Percentiles rank a stretch among this genome's conserved stretches.
phyloP scores from a whole-genome alignment of 2,113 vertebrate genomes.

The Gorsachius goisagi region DNA sequence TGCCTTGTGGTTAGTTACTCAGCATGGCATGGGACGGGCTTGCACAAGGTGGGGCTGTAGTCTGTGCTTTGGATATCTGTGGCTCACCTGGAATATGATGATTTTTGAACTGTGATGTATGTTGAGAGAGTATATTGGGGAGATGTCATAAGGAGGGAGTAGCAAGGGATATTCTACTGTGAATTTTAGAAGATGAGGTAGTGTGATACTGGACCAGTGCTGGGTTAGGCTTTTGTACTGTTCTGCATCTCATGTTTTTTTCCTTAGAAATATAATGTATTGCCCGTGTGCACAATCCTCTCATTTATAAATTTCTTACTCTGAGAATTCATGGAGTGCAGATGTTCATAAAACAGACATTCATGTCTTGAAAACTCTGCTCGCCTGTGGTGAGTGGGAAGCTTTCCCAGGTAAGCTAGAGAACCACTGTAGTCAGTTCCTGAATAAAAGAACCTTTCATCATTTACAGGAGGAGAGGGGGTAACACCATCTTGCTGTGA shows the following conservation, averaged over 20 bases:
- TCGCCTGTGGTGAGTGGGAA: slow-evolving; percentile 24
- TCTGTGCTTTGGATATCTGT: not conserved
- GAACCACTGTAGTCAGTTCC: not conserved
- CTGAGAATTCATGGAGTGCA: not conserved
- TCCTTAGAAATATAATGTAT: not conserved
- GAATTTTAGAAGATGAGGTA: not conserved
- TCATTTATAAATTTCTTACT: not conserved
- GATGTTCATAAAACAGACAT: slow-evolving; percentile 40
- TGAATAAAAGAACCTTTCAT: slow-evolving; percentile 31
- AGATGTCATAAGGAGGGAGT: not conserved
- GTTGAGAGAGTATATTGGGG: not conserved
- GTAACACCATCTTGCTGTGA: not conserved
- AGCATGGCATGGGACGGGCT: rapidly evolving
- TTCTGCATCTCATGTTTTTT: not conserved
- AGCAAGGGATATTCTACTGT: not conserved
- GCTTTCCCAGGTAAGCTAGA: slow-evolving; percentile 21
- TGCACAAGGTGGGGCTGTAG: not conserved
- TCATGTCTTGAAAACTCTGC: not conserved
- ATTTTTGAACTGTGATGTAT: not conserved
- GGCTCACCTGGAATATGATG: not conserved
- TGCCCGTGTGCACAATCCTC: not conserved
- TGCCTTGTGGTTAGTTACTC: not conserved
- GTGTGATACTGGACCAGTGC: not conserved
- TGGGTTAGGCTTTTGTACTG: not conserved
- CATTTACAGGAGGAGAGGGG: not conserved